Evolutionary conservation across 2,888 invertebrate genomes (phyloP).

Genomic region (Synanthedon formicaeformis): DNA sequence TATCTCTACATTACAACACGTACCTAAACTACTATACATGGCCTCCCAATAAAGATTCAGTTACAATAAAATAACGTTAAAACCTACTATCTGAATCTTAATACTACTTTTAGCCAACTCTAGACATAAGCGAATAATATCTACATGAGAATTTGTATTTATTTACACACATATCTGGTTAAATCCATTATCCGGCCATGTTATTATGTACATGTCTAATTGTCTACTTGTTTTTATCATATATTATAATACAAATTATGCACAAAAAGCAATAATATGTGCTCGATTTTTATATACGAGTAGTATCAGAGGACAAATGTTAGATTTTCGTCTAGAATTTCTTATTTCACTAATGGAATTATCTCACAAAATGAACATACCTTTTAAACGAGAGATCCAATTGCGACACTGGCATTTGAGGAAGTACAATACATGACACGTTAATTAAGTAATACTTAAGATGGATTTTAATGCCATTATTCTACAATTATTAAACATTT

Average conservation of each 20-base stretch:
- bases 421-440: neutral
- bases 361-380: slow-evolving; percentile 48
- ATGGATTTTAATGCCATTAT: too few species aligned
- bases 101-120: neutral
- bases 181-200: neutral
- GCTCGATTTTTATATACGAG: neutral
- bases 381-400: slow-evolving; percentile 60
- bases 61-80: neutral
- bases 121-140: neutral
- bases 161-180: neutral
- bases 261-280: neutral
- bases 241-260: too few species aligned
- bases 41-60: slow-evolving; percentile 24
- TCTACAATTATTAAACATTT: too few species aligned
- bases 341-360: slow-evolving; percentile 69
- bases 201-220: slow-evolving; percentile 43
- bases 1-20: slow-evolving; percentile 25
- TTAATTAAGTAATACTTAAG: too few species aligned
- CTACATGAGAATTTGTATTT: neutral
- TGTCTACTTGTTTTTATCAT: slow-evolving; percentile 24
- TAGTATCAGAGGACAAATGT: neutral
- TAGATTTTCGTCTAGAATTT: slow-evolving; percentile 10
- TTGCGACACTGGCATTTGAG: slow-evolving; percentile 20
- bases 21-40: slow-evolving; percentile 25
- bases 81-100: neutral